Evolutionary conservation across 2,888 invertebrate genomes (phyloP).

Genomic region (Eretmocerus hayati): DNA sequence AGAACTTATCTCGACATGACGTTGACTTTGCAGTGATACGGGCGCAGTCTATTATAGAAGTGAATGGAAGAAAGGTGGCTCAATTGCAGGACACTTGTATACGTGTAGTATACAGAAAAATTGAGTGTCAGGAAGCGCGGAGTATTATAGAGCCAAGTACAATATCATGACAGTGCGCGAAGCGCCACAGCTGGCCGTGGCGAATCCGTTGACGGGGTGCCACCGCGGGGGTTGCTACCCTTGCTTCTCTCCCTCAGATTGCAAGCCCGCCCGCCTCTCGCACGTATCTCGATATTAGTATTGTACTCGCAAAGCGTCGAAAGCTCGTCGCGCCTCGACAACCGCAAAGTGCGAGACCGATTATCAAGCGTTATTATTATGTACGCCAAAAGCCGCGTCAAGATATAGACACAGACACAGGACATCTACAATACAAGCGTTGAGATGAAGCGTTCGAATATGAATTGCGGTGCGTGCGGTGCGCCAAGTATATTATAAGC

Average conservation of each 20-base stretch:
- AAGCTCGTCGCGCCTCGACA: constrained; percentile 13
- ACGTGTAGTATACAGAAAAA: no score
- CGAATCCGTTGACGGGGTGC: constrained; percentile 34
- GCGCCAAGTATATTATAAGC: not conserved
- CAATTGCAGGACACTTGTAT: no score
- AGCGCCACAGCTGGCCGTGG: constrained; percentile 42
- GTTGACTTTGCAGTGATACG: no score
- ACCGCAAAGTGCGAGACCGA: constrained; percentile 24
- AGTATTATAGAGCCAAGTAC: no score
- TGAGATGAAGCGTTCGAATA: no score
- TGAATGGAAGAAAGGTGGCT: no score
- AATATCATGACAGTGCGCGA: no score
- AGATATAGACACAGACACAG: not conserved
- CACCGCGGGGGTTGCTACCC: constrained; percentile 28
- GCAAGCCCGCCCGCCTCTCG: not conserved
- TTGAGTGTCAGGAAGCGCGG: no score
- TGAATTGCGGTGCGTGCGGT: no score
- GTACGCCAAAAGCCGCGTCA: constrained; percentile 11
- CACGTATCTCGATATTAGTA: not conserved
- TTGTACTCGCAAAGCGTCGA: constrained; percentile 14
- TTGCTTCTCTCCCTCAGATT: constrained; percentile 11
- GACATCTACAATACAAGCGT: no score
- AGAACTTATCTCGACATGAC: no score
- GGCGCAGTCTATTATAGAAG: no score
- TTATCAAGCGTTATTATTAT: constrained; percentile 26